phyloP scores from a whole-genome alignment of 2,113 vertebrate genomes.

The Etia nguti region DNA sequence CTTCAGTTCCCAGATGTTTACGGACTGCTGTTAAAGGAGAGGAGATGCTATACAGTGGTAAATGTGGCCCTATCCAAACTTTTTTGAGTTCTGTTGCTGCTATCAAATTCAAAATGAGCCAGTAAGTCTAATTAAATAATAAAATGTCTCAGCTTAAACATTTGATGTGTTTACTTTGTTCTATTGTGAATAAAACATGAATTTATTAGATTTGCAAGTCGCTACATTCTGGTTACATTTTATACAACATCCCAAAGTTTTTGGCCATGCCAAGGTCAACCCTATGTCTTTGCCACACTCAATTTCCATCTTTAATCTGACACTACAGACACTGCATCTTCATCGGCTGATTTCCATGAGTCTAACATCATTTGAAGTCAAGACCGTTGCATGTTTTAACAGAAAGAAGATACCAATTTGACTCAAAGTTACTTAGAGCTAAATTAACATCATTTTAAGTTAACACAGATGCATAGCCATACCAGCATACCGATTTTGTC shows the following conservation, averaged over 20 bases:
- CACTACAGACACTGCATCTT: background rate
- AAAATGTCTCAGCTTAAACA: too few species aligned
- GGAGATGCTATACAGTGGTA: background rate
- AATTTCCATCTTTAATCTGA: background rate
- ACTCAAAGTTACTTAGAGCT: background rate
- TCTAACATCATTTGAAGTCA: background rate
- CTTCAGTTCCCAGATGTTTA: background rate
- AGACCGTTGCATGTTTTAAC: background rate
- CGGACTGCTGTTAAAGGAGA: background rate
- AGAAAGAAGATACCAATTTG: background rate
- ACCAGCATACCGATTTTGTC: background rate
- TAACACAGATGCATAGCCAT: background rate
- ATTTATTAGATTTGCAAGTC: background rate
- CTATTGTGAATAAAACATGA: too few species aligned
- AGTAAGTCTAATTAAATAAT: too few species aligned
- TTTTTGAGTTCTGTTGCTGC: too few species aligned
- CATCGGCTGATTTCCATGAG: background rate
- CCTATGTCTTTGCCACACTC: background rate
- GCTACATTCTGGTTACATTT: background rate
- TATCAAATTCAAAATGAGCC: too few species aligned
- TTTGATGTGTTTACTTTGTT: too few species aligned
- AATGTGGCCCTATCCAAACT: too few species aligned
- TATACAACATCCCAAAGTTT: background rate
- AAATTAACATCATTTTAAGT: background rate
- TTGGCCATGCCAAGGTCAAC: background rate